Base-by-base conservation (phyloP, 2,113 vertebrate genomes). In the Tychaedon coryphoeus region DNA sequence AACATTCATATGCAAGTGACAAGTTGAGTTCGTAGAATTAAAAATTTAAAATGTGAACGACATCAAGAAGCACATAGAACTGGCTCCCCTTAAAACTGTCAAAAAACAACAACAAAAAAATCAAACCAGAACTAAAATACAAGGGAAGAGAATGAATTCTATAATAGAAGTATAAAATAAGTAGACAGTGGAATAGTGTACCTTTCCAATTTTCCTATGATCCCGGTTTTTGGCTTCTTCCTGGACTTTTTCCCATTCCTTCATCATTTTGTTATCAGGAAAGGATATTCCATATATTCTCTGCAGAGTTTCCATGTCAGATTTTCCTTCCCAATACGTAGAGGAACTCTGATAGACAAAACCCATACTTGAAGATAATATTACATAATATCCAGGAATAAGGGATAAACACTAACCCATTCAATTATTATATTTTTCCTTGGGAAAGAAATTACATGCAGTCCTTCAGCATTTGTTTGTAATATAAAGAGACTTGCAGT, bases 231-330 rank as follows among this genome's bases (percentile, higher is more conserved):
- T 98, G 50, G 98, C 98, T 95, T 98, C 98, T 90, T 98, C 98
- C 71, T 98, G 98, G 36, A 96, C 80, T 91, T 96, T 96, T 73
- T 98, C 98, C 98, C 98, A 98, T 72, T 96, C 95, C 58, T 96
- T 97, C 98, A 98, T 97, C 97, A 97, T 98, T 95, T 97, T 97
- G 45, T 81, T 96, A 65, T 98, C 98, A 69, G 98, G 98, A 82
- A 98, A 98, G 12, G 98, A 98, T 79, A 98, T 98, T 38, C 98
- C 98, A 42, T 98, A 98, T 94, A 98, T 92, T 83, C 98, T 96
- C 71, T 98, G 98, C 73, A 98, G 65, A 6, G 97, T 97, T 91
- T 98, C 98, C 98, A 98, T 98, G 50, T 97, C 86, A 40, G 98
- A 96, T 34, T 97, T 98, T 61, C 98, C 98, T 78, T 98, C 98